These are phyloP conservation scores for Drosophila serrata DNA, from an alignment of 1,140 invertebrate genomes.

Conservation along the genomic window DNA sequence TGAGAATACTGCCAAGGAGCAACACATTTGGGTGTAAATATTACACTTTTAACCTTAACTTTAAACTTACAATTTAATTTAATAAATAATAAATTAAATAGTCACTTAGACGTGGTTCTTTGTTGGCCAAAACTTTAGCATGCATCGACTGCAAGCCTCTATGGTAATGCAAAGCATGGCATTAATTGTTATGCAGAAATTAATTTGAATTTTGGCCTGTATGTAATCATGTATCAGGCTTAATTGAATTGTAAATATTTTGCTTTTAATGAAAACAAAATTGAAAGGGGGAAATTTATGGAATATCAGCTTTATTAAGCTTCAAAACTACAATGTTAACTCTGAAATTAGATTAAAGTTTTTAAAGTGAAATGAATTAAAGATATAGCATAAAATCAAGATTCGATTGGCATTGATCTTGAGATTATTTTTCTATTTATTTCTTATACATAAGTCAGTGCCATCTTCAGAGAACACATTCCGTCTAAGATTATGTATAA, in stretches of 20 bases:
- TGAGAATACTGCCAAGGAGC: neutral
- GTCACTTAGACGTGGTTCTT: neutral
- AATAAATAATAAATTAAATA: constrained; percentile 1
- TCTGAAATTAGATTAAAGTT: neutral
- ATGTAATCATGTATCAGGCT: constrained; percentile 3
- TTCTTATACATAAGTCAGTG: no score
- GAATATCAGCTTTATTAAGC: neutral
- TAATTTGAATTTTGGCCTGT: constrained; percentile 5
- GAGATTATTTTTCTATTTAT: no score
- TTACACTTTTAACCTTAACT: no score
- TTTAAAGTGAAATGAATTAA: neutral
- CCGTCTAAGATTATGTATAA: no score
- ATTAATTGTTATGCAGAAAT: constrained; percentile 14
- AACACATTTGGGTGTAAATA: neutral
- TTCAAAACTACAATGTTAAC: constrained; percentile 5
- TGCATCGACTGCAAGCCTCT: no score
- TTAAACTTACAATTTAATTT: neutral
- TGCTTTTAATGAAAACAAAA: constrained; percentile 10
- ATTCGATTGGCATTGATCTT: no score
- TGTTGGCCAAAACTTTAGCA: neutral
- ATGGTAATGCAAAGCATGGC: constrained; percentile 6
- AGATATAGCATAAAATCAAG: no score
- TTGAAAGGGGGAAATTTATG: neutral
- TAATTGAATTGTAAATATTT: constrained; percentile 19
- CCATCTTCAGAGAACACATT: no score